Percentiles rank a stretch among this genome's conserved stretches.
phyloP scores from a whole-genome alignment of 2,797 vertebrate genomes.

The Rhynchotus rufescens region DNA sequence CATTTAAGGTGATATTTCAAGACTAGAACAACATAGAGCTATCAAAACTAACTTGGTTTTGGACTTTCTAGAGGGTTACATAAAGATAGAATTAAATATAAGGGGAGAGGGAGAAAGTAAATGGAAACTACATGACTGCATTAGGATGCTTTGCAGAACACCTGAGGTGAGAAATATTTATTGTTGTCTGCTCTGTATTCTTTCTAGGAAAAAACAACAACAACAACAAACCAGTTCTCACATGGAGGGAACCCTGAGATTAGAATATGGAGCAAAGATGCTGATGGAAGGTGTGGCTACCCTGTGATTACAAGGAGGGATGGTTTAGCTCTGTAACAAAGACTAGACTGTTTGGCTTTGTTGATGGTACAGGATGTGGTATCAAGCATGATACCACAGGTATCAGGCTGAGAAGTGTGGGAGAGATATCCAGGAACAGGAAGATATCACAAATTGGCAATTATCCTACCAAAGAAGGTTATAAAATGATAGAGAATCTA shows the following conservation, averaged over 20 bases:
- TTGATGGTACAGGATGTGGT: conserved; percentile 12
- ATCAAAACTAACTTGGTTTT: not conserved
- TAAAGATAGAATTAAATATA: not conserved
- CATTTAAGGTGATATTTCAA: not conserved
- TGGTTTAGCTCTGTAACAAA: not conserved
- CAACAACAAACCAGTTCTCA: not conserved
- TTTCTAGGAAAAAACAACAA: not conserved
- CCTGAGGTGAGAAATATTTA: not conserved
- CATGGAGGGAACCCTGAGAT: not conserved
- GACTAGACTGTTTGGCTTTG: not conserved
- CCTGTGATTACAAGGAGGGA: not conserved
- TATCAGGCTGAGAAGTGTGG: not conserved
- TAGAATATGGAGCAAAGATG: not conserved
- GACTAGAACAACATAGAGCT: not conserved
- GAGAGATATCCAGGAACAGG: conserved; percentile 2
- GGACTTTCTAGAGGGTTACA: not conserved
- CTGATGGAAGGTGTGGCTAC: not conserved
- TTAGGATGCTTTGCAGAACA: not conserved
- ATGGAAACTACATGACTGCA: not conserved
- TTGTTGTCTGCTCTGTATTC: not conserved
- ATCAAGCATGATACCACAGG: not conserved
- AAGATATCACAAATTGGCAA: not conserved
- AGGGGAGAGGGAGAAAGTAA: not conserved
- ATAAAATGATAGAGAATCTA: conserved; percentile 7
- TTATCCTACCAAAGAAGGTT: not conserved